Evolutionary conservation across 2,888 invertebrate genomes (phyloP), one percentile per base, ranked within the genome.

Genomic region (Noctua fimbriata): DNA sequence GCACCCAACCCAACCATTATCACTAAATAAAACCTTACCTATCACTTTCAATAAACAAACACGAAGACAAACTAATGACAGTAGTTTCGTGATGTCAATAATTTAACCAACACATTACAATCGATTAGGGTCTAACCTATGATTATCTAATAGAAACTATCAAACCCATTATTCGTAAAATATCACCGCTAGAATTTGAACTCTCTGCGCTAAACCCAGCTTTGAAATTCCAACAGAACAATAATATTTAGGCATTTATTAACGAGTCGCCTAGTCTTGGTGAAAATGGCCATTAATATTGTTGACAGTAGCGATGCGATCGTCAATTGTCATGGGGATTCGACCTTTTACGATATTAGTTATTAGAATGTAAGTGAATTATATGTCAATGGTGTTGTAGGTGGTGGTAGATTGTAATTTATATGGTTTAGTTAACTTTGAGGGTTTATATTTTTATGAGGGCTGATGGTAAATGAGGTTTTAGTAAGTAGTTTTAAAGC

Each of bases 331-430:
- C 87, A 72, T 70, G 92, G 93, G 93, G 90, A 91, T 92, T 89
- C 85, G 84, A 88, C 89, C 90, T 91, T 89, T 92, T 89, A 92
- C 75, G 81, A 89, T 92, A 93, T 93, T 93, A 92, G 82, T 76
- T 86, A 83, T 76, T 82, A 76, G 63, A 80, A 74, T 82, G 85
- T 92, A 93, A 93, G 92, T 92, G 92, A 93, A 93, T 90, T 84
- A 73, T 79, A 67, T 70, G 78, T 79, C 85, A 79, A 84, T 85
- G 83, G 78, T 66, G n/a, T 32, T 41, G 36, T 47, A 47, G 36
- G 28, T 47, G 36, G 41, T 32, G 36, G 58, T 63, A 24, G 10
- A 21, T 60, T 58, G 32, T 14, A 32, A 44, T 58, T 69, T 55
- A 3, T 18, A 60, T 66, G 66, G 49, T 44, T 63, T 55, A 47